These are phyloP conservation scores for Dendrocopos noguchii DNA, from an alignment of 2,113 vertebrate species.

Conservation along the genomic window DNA sequence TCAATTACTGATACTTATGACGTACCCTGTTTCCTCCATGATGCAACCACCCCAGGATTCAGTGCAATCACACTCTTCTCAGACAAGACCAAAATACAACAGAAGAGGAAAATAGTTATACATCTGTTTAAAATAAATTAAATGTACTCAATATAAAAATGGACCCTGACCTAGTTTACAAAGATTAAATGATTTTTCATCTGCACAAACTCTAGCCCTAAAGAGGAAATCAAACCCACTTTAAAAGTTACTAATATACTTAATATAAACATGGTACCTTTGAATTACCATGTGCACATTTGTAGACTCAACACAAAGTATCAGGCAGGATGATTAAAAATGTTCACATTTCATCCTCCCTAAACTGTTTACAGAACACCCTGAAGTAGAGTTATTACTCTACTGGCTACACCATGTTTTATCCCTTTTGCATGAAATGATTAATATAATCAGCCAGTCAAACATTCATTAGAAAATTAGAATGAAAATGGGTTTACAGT, in stretches of 20 bases:
- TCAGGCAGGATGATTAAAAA: background rate
- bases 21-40: slow-evolving; percentile 96
- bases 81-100: slow-evolving; percentile 52
- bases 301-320: background rate
- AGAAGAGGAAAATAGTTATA: slow-evolving; percentile 52
- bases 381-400: background rate
- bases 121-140: slow-evolving; percentile 16
- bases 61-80: slow-evolving; percentile 91
- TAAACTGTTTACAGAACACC: background rate
- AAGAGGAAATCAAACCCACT: background rate
- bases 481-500: slow-evolving; percentile 49
- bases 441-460: background rate
- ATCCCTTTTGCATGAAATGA: background rate
- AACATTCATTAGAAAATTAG: background rate
- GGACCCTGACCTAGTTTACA: background rate
- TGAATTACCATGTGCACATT: background rate
- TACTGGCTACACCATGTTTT: background rate
- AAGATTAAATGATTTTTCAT: background rate
- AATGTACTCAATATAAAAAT: background rate
- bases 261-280: background rate
- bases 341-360: background rate
- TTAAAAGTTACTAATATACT: background rate
- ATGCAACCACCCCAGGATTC: slow-evolving; percentile 92
- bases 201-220: background rate
- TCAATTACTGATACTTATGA: background rate